Percentiles rank a stretch among this genome's conserved stretches.
Conservation (phyloP, 2,888 invertebrate genomes). For the Ennomos erosarius region DNA sequence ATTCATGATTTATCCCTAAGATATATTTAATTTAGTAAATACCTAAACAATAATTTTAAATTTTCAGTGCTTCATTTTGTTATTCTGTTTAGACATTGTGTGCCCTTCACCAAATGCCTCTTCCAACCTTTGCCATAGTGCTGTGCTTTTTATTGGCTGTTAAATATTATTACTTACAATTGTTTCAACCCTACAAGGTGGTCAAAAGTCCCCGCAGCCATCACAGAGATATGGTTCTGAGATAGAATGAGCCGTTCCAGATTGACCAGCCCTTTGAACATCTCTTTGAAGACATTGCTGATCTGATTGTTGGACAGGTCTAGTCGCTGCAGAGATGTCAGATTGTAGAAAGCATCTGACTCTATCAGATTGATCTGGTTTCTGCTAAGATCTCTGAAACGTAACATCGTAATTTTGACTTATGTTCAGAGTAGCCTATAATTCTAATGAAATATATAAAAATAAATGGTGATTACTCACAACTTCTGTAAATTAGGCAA, state of each 20-base stretch:
- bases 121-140: too few species aligned
- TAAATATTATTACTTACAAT: slow-evolving; percentile 85
- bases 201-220: slow-evolving; percentile 90
- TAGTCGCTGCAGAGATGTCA: slow-evolving; percentile 88
- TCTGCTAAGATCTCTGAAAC: slow-evolving; percentile 89
- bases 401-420: slow-evolving; percentile 13
- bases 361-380: slow-evolving; percentile 91
- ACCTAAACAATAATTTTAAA: too few species aligned
- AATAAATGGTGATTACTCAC: slow-evolving; percentile 78
- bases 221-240: slow-evolving; percentile 89
- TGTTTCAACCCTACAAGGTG: slow-evolving; percentile 88
- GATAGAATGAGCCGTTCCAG: slow-evolving; percentile 89
- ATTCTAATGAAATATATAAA: background rate
- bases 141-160: too few species aligned
- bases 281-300: slow-evolving; percentile 87
- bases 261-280: slow-evolving; percentile 88
- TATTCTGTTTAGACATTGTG: too few species aligned
- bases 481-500: slow-evolving; percentile 88
- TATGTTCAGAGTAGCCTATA: background rate
- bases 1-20: too few species aligned
- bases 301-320: slow-evolving; percentile 90
- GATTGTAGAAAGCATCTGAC: slow-evolving; percentile 90
- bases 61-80: too few species aligned
- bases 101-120: too few species aligned
- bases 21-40: too few species aligned